phyloP scores from a whole-genome alignment of 2,797 vertebrate species.

The Eremophila alpestris region DNA sequence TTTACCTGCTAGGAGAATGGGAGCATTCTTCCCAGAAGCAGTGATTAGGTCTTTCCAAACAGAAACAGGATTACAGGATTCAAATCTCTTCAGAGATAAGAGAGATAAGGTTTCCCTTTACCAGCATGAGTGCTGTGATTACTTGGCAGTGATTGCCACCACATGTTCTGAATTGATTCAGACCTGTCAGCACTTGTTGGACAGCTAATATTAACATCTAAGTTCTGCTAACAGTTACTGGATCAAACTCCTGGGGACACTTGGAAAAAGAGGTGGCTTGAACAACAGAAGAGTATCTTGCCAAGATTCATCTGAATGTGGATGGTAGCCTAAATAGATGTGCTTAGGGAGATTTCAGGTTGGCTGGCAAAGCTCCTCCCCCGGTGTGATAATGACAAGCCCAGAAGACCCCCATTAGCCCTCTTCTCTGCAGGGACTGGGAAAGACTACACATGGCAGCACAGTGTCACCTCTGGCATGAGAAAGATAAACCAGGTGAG shows the following conservation, averaged over 20 bases:
- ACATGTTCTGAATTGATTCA: background rate
- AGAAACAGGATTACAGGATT: background rate
- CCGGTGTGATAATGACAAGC: background rate
- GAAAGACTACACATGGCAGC: background rate
- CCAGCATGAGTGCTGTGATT: background rate
- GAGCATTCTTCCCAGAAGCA: background rate
- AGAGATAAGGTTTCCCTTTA: background rate
- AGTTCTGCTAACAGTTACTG: background rate
- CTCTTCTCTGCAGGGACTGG: background rate
- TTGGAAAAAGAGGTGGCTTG: background rate
- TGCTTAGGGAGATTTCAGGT: background rate
- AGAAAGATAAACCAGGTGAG: background rate
- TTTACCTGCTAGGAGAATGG: background rate
- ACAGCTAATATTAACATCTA: background rate
- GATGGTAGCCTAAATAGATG: background rate
- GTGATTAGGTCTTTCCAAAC: background rate
- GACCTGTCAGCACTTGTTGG: background rate
- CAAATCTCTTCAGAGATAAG: background rate
- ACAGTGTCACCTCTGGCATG: background rate
- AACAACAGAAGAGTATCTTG: fast-evolving
- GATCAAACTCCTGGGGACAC: background rate
- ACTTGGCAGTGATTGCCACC: background rate
- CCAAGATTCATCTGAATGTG: background rate
- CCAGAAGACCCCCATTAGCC: background rate
- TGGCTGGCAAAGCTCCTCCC: background rate